Evolutionary conservation across 2,888 invertebrate species (phyloP), one percentile per base, ranked within the genome.

Genomic region (Pasiphila rectangulata): DNA sequence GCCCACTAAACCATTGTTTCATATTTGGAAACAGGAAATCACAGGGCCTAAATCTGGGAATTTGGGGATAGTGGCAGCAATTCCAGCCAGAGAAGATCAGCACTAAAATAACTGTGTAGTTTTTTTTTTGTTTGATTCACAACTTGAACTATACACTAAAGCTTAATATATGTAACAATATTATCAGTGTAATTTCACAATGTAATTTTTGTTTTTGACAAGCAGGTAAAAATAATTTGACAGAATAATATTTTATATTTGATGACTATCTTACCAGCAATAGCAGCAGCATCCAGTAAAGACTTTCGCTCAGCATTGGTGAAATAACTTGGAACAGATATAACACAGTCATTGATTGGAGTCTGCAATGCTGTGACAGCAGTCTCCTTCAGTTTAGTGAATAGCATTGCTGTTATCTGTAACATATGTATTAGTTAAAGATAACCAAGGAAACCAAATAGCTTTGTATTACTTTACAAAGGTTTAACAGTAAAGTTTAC

Each of bases 271-370:
- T 78, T 77, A 79, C 95, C 98, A 63, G 98, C 94, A 76, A 98
- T 96, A 52, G 93, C 90, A 41, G 98, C 97, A 21, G 99, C 95
- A 87, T 98, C 96, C 25, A 98, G 83, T 49, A 99, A 83, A 9
- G 98, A 96, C 73, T 95, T 94, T 58, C 99, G 92, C 83, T 99
- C 98, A 46, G 94, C 92, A 87, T 99, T 98, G 27, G 98, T 98
- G 76, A 93, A 99, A 84, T 95, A 99, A 40, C 95, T 94, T 42
- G 99, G 99, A 51, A 96, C 96, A 48, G 96, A 94, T 70, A 98
- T 96, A 25, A 98, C 97, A 83, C 97, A 97, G 82, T 97, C 97
- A 76, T 96, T 96, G 35, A 98, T 94, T 76, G 96, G 96, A 15
- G 96, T 96, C 72, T 96, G 95, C 59, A 99, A 86, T 23, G 95